Conservation (phyloP, 37 sponge, comb jelly and placozoan genomes). For the Spongilla lacustris region DNA sequence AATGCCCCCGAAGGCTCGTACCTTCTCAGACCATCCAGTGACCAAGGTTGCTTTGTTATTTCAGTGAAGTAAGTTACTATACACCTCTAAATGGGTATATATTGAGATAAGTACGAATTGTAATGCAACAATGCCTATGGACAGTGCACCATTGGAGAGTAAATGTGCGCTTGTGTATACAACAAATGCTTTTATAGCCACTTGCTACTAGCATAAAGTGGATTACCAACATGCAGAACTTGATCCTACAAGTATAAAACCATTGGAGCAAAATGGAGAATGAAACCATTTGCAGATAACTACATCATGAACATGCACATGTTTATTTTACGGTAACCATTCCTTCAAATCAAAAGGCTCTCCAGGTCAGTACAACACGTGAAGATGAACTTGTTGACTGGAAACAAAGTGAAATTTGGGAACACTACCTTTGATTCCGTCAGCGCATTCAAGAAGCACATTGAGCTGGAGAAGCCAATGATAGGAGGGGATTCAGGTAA, state of each 20-base stretch:
- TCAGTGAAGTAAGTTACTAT: conserved; percentile 49
- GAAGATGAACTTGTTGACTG: conserved; percentile 13
- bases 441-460: conserved; percentile 47
- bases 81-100: no score
- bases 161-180: no score
- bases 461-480: conserved; percentile 64
- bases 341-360: neutral
- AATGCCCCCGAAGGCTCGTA: conserved; percentile 85
- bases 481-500: conserved; percentile 67
- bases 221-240: no score
- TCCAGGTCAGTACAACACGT: conserved; percentile 74
- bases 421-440: conserved; percentile 52
- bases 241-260: no score
- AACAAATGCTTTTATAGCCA: no score
- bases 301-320: neutral
- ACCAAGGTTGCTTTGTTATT: conserved; percentile 36
- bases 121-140: no score
- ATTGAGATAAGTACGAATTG: neutral
- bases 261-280: no score
- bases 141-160: no score
- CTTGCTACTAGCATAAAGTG: no score
- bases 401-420: conserved; percentile 47
- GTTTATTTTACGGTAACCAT: neutral
- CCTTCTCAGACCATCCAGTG: conserved; percentile 68
- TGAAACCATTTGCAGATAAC: no score